Conservation (phyloP, 2,797 vertebrate species). For the Margarornis squamiger region DNA sequence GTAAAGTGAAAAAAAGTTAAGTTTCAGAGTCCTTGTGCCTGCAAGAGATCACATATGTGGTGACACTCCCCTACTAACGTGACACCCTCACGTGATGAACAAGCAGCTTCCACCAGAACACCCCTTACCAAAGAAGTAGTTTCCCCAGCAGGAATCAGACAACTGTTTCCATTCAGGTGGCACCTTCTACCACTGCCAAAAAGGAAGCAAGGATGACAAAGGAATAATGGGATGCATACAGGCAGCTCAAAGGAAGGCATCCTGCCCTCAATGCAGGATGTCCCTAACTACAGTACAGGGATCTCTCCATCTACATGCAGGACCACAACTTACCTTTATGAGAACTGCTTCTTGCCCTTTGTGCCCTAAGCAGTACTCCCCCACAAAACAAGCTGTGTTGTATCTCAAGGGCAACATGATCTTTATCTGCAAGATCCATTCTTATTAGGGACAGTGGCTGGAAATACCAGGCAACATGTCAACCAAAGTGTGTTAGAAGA, state of each 20-base stretch:
- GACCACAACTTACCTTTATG: neutral
- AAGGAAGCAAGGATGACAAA: neutral
- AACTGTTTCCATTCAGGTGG: neutral
- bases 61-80: neutral
- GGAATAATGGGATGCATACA: neutral
- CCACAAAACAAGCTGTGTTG: neutral
- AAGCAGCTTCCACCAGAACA: neutral
- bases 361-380: neutral
- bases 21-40: neutral
- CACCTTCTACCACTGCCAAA: neutral
- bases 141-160: neutral
- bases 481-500: neutral
- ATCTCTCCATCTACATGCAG: neutral
- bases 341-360: neutral
- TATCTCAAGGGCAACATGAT: neutral
- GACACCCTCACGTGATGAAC: rapidly evolving
- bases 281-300: neutral
- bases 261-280: neutral
- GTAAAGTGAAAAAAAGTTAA: neutral
- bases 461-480: neutral
- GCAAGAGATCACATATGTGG: neutral
- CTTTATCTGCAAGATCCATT: neutral
- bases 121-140: neutral
- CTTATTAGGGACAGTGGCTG: neutral
- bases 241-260: neutral